These are phyloP conservation scores for Diabrotica balteata DNA, from an alignment of 2,888 invertebrate genomes.

Conservation along the genomic window DNA sequence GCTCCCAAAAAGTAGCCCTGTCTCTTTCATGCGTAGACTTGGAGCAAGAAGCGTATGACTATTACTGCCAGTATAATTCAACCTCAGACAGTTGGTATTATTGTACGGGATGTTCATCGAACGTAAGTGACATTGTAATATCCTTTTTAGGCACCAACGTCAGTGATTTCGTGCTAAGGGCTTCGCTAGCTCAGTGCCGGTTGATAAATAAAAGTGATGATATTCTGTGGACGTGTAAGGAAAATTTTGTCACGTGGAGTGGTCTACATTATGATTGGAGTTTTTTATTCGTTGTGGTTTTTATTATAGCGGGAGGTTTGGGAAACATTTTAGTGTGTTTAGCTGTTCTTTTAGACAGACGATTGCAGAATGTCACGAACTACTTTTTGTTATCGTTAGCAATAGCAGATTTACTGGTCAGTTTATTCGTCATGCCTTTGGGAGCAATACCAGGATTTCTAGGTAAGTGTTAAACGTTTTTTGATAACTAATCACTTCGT, in stretches of 20 bases:
- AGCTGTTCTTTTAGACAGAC: slow-evolving; percentile 88
- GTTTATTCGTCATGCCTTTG: slow-evolving; percentile 94
- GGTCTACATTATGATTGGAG: slow-evolving; percentile 74
- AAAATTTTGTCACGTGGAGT: slow-evolving; percentile 35
- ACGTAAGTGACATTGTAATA: too few species aligned
- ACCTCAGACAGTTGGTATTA: too few species aligned
- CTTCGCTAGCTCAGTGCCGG: slow-evolving; percentile 43
- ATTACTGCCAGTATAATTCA: too few species aligned
- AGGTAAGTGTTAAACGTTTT: slow-evolving; percentile 69
- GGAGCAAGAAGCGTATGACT: too few species aligned
- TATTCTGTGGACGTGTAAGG: slow-evolving; percentile 50
- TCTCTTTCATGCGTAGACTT: too few species aligned
- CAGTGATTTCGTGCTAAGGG: slow-evolving; percentile 45
- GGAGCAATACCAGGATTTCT: slow-evolving; percentile 92
- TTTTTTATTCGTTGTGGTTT: slow-evolving; percentile 82
- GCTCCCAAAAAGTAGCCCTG: too few species aligned
- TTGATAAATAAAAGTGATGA: slow-evolving; percentile 46
- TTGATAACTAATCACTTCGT: too few species aligned
- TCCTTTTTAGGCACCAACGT: slow-evolving; percentile 7
- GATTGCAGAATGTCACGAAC: slow-evolving; percentile 67
- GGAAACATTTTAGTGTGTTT: slow-evolving; percentile 94
- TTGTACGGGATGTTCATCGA: too few species aligned
- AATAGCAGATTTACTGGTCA: slow-evolving; percentile 91
- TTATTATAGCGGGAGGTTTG: slow-evolving; percentile 86
- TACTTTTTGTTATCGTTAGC: slow-evolving; percentile 87